Evolutionary conservation across 2,888 invertebrate genomes (phyloP), one percentile per base, ranked within the genome.

Genomic region (Hemithea aestivaria): DNA sequence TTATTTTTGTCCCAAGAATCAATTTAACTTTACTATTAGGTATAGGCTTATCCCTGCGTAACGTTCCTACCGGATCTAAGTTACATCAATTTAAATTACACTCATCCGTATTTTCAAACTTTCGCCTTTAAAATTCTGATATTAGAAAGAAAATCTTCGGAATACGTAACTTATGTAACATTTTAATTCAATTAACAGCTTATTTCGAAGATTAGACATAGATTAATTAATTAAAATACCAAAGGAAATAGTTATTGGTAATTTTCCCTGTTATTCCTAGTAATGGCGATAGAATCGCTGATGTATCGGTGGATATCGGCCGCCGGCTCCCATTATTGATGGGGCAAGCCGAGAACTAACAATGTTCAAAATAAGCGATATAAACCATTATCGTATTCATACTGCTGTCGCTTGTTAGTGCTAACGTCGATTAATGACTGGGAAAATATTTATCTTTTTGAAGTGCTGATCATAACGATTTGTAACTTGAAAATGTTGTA

Each of bases 201-300:
- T n/a, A n/a, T n/a, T n/a, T n/a, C 16, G 5, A 16, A 16, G 16
- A 16, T 5, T 2, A 2, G 27, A n/a, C n/a, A n/a, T n/a, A n/a
- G n/a, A n/a, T n/a, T n/a, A n/a, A 16, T 8, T 28, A 28, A 28
- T 28, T 28, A 28, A 32, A 32, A 25, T 25, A 10, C 4, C 25
- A 6, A 21, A n/a, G 10, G 11, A 31, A 23, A 32, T 46, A 34
- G 35, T 48, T 38, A 21, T 37, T 20, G 28, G 29, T 29, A 10
- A 20, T 21, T 34, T 40, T 8, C 12, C 21, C 5, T 6, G 35
- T 32, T 46, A 27, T 41, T 42, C 32, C 28, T 39, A 42, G 44
- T 49, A 72, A 73, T 73, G 73, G 73, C 73, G 81, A 82, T 81
- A 48, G 61, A 78, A 81, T 82, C 80, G 36, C 57, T 76, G 78